Evolutionary conservation across 2,113 vertebrate species (phyloP), one percentile per base, ranked within the genome.

Genomic region (Eidolon helvum): DNA sequence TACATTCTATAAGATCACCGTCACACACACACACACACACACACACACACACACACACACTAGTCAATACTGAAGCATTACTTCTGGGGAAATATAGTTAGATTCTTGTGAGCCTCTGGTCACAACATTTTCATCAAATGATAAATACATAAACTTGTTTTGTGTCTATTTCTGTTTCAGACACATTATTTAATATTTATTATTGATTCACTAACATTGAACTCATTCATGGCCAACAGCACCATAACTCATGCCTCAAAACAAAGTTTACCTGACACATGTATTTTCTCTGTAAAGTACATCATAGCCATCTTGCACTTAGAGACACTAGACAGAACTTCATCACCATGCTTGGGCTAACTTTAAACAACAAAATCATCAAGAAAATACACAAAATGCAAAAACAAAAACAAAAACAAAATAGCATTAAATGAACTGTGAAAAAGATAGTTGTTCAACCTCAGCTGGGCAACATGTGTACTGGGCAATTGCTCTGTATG

Each of bases 401-500:
- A 61, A 28, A 28, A 59, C 22, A 26, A 63, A 63, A 63, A 11
- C 2, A 7, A 55, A 55, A 55, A 55, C 4, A 55, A 86, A 53
- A 75, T 12, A n/a, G 21, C 38, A 53, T 4, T n/a, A 45, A 7
- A 53, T 53, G 53, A 65, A n/a, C 14, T 35, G 21, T 1, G 3
- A 10, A 59, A 53, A 33, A 48, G 38, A 11, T 7, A 5, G 7
- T 11, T 63, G 28, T n/a, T 87, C 0, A 1, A 9, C 14, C 18
- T 78, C 19, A 40, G 45, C 30, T 68, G 35, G 40, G 19, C 1
- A 21, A n/a, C 7, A 0, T 28, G 24, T 77, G 35, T 10, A 1
- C 30, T 18, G 3, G n/a, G 3, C 2, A 45, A 55, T 12, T 14
- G 11, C 6, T 48, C 28, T 38, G 69, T 1, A 0, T 24, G 2